Conservation (phyloP, 2,113 vertebrate species). For the Illadopsis cleaveri region DNA sequence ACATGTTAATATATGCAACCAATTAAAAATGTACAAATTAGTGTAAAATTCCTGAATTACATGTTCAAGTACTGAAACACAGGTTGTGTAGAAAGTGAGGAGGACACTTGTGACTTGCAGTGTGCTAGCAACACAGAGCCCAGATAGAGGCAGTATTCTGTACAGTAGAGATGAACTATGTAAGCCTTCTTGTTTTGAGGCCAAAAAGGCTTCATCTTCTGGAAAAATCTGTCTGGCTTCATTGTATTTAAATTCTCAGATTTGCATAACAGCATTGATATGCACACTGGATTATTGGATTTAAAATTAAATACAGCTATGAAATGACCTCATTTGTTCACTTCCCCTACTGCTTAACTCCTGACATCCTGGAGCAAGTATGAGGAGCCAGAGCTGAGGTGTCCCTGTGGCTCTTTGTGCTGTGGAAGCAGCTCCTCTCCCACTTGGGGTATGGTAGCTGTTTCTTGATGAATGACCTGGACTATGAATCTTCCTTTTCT, state of each 20-base stretch:
- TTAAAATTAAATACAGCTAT: constrained; percentile 71
- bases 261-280: constrained; percentile 67
- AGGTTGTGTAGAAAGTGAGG: constrained; percentile 72
- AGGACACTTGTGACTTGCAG: constrained; percentile 65
- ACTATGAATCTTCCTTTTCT: constrained; percentile 43
- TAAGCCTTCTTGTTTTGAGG: constrained; percentile 66
- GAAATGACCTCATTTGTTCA: constrained; percentile 59
- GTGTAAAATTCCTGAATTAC: constrained; percentile 80
- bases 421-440: constrained; percentile 66
- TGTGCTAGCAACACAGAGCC: constrained; percentile 51
- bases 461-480: constrained; percentile 47
- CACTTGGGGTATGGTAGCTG: constrained; percentile 58
- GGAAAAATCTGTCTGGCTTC: constrained; percentile 62
- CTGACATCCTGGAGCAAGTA: constrained; percentile 36
- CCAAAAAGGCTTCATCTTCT: constrained; percentile 69
- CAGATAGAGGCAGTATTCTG: constrained; percentile 75
- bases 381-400: constrained; percentile 54
- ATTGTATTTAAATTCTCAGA: constrained; percentile 70
- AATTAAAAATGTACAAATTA: constrained; percentile 87
- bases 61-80: constrained; percentile 77
- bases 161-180: constrained; percentile 72
- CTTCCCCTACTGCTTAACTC: constrained; percentile 44
- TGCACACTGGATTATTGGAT: constrained; percentile 75
- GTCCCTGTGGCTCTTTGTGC: constrained; percentile 46
- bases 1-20: constrained; percentile 89